Evolutionary conservation across 2,888 invertebrate genomes (phyloP).

Genomic region (Eutolmus rufibarbis): DNA sequence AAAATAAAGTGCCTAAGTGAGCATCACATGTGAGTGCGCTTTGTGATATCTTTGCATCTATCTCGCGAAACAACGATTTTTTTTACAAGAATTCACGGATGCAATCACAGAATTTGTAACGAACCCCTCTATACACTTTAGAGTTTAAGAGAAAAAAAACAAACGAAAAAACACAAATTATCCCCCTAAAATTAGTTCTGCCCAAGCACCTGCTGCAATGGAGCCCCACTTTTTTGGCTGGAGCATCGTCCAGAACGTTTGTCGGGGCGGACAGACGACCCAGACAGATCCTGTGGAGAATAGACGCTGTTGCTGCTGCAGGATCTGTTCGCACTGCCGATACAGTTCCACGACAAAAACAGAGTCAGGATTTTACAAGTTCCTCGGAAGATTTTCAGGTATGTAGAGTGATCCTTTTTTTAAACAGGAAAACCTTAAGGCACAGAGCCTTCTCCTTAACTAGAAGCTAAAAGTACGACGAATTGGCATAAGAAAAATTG

Average conservation of each 20-base stretch:
- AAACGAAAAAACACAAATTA: background rate
- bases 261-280: background rate
- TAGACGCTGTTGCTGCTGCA: background rate
- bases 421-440: background rate
- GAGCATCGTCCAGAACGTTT: background rate
- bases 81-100: background rate
- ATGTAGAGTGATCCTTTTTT: background rate
- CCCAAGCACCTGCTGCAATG: constrained; percentile 1
- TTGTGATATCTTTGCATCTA: constrained; percentile 5
- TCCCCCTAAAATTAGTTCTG: background rate
- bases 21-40: background rate
- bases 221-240: constrained; percentile 3
- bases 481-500: too few species aligned
- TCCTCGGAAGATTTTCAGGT: constrained; percentile 48
- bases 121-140: background rate
- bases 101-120: background rate
- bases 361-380: constrained; percentile 47
- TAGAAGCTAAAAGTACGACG: too few species aligned
- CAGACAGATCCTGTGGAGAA: background rate
- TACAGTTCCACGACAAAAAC: constrained; percentile 35
- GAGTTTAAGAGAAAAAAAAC: background rate
- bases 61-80: constrained; percentile 12
- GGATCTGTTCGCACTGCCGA: constrained; percentile 1
- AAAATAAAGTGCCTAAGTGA: constrained; percentile 12
- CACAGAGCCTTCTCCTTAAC: too few species aligned